Conservation (phyloP, 2,113 vertebrate species). For the Seriola quinqueradiata region DNA sequence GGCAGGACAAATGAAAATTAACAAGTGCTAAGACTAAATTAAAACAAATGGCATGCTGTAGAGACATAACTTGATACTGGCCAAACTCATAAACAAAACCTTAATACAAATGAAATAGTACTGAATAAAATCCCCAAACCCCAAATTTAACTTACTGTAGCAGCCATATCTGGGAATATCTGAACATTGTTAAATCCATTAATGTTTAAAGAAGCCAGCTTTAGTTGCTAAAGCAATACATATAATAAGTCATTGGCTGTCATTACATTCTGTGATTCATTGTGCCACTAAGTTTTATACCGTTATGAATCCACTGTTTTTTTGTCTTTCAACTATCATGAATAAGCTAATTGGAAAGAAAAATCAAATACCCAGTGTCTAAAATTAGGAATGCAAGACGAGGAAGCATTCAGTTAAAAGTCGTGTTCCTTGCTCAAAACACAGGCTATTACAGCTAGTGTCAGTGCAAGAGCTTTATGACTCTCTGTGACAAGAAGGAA, state of each 20-base stretch:
- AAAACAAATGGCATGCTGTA: conserved; percentile 28
- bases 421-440: background rate
- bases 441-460: background rate
- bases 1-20: conserved; percentile 18
- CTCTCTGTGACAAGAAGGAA: background rate
- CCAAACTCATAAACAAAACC: background rate
- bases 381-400: background rate
- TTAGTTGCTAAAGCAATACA: background rate
- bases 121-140: background rate
- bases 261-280: background rate
- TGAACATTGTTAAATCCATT: background rate
- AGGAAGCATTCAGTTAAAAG: background rate
- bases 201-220: background rate
- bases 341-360: background rate
- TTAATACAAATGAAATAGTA: background rate
- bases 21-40: conserved; percentile 3
- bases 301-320: background rate
- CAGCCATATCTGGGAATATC: background rate
- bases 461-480: background rate
- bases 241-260: background rate
- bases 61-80: background rate
- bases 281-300: background rate
- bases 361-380: background rate
- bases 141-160: background rate
- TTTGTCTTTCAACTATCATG: background rate